Evolutionary conservation across 2,888 invertebrate genomes (phyloP).

Genomic region (Ametastegia equiseti): DNA sequence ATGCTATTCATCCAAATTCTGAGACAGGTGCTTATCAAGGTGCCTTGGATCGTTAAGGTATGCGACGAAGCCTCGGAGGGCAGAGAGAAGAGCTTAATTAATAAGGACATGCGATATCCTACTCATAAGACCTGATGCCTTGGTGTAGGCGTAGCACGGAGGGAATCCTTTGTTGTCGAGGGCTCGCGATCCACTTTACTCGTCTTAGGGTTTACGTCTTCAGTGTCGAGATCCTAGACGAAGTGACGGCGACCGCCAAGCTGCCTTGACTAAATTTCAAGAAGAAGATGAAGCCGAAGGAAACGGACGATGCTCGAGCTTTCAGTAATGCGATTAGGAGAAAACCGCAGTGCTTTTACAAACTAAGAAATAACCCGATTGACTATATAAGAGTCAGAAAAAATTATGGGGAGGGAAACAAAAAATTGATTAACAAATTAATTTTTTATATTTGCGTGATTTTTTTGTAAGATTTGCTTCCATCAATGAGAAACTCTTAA

Average conservation of each 20-base stretch:
- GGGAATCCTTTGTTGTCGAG: constrained; percentile 75
- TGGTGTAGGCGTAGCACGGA: constrained; percentile 65
- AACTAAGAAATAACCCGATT: not conserved
- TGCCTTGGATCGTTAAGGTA: constrained; percentile 71
- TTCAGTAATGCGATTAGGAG: not conserved
- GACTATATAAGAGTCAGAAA: not conserved
- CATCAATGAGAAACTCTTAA: not conserved
- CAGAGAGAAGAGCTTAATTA: constrained; percentile 71
- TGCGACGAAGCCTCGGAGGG: constrained; percentile 71
- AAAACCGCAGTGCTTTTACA: not conserved
- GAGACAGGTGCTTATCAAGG: constrained; percentile 46
- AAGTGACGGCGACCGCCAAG: constrained; percentile 5
- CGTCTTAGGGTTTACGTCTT: constrained; percentile 67
- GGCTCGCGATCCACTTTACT: constrained; percentile 71
- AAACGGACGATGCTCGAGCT: not conserved
- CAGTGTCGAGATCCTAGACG: constrained; percentile 33
- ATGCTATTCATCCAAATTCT: constrained; percentile 12
- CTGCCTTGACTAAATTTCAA: not conserved
- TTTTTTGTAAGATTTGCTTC: not conserved
- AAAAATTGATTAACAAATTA: not conserved
- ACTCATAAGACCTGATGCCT: constrained; percentile 66
- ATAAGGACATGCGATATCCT: constrained; percentile 76
- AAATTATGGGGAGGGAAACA: not conserved
- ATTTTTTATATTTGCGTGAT: not conserved
- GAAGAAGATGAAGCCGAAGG: not conserved